These are phyloP conservation scores for Cathartes aura DNA, from an alignment of 2,113 vertebrate genomes.

Conservation along the genomic window DNA sequence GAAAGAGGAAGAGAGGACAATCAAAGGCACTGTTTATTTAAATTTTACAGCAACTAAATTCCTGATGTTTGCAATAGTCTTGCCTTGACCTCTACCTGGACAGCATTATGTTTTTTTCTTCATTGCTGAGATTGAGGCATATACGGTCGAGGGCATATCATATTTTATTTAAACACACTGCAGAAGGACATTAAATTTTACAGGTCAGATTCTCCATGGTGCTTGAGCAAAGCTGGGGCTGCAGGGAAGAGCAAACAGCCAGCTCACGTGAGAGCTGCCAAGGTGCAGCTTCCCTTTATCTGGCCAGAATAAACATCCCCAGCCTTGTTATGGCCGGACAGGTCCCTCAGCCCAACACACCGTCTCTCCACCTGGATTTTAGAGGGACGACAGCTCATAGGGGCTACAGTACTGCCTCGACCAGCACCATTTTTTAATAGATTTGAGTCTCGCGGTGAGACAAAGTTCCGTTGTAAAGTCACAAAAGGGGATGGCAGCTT, in stretches of 20 bases:
- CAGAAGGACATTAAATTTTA: conserved; percentile 6
- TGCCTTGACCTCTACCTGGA: not conserved
- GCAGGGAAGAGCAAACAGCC: not conserved
- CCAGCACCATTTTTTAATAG: not conserved
- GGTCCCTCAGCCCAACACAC: not conserved
- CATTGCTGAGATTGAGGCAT: not conserved
- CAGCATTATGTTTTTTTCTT: not conserved
- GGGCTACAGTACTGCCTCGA: not conserved
- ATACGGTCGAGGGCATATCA: not conserved
- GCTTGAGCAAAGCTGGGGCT: not conserved
- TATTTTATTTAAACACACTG: conserved; percentile 32
- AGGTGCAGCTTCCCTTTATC: not conserved
- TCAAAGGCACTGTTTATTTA: not conserved
- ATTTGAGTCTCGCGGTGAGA: accelerated
- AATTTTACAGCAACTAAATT: not conserved
- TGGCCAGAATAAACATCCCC: not conserved
- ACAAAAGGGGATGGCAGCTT: not conserved
- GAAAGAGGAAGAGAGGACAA: not conserved
- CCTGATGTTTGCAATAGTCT: not conserved
- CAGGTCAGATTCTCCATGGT: not conserved
- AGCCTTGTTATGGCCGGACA: not conserved
- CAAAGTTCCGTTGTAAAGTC: not conserved
- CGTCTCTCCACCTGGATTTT: not conserved
- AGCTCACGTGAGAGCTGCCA: not conserved
- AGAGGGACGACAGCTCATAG: not conserved